Conservation (phyloP, 2,797 vertebrate genomes). For the Hemibagrus guttatus region DNA sequence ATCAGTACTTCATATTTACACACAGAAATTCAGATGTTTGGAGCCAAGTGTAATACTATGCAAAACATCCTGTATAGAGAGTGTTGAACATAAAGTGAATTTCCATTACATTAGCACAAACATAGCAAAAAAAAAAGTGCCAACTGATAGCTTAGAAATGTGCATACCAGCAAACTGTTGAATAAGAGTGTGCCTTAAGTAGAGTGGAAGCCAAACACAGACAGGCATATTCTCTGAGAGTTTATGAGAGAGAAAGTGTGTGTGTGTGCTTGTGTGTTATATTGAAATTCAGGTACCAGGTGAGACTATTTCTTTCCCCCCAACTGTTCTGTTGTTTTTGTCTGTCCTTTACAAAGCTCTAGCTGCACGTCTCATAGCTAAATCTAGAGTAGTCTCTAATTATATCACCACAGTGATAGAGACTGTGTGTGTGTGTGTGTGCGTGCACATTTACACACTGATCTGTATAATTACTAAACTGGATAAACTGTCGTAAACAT, state of each 20-base stretch:
- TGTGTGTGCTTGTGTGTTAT: conserved; percentile 25
- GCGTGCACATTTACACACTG: conserved; percentile 45
- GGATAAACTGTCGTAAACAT: conserved; percentile 62
- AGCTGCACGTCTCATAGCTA: conserved; percentile 14
- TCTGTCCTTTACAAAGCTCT: conserved; percentile 17
- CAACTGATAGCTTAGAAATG: conserved; percentile 57
- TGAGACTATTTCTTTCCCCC: neutral
- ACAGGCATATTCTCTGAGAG: neutral
- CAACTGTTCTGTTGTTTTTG: neutral
- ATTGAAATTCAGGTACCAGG: conserved; percentile 38
- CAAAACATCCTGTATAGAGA: conserved; percentile 31
- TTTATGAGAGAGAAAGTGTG: conserved; percentile 30
- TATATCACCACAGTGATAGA: conserved; percentile 17
- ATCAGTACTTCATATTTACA: conserved; percentile 44
- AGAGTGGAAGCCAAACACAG: conserved; percentile 41
- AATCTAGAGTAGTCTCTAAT: conserved; percentile 20
- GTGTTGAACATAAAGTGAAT: conserved; percentile 20
- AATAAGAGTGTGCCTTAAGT: conserved; percentile 49
- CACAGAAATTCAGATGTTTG: neutral
- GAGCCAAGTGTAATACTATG: conserved; percentile 21
- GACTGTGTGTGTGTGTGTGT: conserved; percentile 1
- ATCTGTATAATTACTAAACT: conserved; percentile 69
- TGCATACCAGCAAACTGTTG: conserved; percentile 52
- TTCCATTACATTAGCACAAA: conserved; percentile 6
- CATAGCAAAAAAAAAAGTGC: conserved; percentile 64